Percentiles rank a stretch among this genome's conserved stretches.
These are phyloP conservation scores for Hemitrygon akajei DNA, from an alignment of 2,797 vertebrate species.

Conservation along the genomic window DNA sequence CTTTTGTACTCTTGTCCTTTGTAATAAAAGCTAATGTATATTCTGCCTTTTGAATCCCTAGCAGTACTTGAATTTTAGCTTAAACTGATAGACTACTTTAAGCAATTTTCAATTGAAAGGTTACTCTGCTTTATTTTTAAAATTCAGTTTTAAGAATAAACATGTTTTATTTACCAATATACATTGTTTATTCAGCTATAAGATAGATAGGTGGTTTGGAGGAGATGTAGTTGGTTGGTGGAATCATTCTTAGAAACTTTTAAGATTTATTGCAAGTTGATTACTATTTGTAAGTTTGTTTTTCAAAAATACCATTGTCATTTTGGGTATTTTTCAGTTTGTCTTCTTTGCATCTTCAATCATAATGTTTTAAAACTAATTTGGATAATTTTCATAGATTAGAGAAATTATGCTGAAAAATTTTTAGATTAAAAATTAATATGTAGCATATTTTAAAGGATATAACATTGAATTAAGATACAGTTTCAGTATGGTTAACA, in stretches of 20 bases:
- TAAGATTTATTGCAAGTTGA: neutral
- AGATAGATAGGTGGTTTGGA: no score
- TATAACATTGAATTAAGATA: neutral
- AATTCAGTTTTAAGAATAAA: conserved; percentile 14
- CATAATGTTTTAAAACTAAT: neutral
- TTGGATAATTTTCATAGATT: no score
- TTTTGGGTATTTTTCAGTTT: neutral
- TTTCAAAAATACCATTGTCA: neutral
- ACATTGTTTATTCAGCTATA: neutral
- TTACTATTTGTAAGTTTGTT: neutral
- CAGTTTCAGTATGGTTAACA: neutral
- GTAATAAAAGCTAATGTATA: no score
- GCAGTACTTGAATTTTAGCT: no score
- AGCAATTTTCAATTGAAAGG: no score
- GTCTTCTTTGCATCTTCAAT: no score
- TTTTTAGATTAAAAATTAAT: no score
- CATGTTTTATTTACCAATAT: no score
- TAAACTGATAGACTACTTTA: no score
- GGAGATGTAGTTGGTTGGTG: neutral
- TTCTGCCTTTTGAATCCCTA: no score
- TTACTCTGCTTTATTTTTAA: neutral
- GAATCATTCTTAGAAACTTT: neutral
- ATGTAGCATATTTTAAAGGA: neutral
- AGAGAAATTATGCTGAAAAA: no score
- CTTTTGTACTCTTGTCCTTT: no score